Evolutionary conservation across 2,888 invertebrate species (phyloP).

Genomic region (Troides aeacus): DNA sequence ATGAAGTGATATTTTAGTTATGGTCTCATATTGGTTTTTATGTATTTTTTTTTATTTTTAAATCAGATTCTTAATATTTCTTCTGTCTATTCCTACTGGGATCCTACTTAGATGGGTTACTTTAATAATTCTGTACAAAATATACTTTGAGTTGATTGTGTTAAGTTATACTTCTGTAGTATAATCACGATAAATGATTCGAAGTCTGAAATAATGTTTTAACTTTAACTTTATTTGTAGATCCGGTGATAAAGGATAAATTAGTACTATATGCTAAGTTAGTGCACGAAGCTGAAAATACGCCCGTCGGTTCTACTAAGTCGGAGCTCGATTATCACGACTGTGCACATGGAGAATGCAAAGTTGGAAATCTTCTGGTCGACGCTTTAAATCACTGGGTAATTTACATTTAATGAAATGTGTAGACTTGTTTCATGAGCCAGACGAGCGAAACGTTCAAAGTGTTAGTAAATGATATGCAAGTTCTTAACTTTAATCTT

Average conservation of each 20-base stretch:
- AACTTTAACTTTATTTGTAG: constrained; percentile 55
- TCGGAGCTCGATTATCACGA: constrained; percentile 74
- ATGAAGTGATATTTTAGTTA: no score
- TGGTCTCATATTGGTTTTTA: no score
- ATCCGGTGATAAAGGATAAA: constrained; percentile 74
- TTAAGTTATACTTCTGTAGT: no score
- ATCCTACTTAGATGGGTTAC: no score
- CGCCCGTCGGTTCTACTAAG: constrained; percentile 75
- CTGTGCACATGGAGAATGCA: constrained; percentile 84
- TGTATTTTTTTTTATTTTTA: no score
- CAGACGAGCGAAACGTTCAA: not conserved
- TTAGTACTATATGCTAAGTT: constrained; percentile 80
- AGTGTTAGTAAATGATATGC: not conserved
- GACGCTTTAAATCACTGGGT: constrained; percentile 83
- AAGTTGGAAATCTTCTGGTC: constrained; percentile 83
- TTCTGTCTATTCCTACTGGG: no score
- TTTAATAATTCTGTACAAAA: no score
- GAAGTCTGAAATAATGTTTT: not conserved
- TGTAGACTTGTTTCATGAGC: constrained; percentile 2
- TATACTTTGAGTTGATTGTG: no score
- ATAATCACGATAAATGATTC: no score
- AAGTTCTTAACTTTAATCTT: no score
- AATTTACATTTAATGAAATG: constrained; percentile 40
- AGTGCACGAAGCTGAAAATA: constrained; percentile 77
- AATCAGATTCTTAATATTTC: no score